Evolutionary conservation across 2,888 invertebrate species (phyloP).

Genomic region (Oscheius sp.): DNA sequence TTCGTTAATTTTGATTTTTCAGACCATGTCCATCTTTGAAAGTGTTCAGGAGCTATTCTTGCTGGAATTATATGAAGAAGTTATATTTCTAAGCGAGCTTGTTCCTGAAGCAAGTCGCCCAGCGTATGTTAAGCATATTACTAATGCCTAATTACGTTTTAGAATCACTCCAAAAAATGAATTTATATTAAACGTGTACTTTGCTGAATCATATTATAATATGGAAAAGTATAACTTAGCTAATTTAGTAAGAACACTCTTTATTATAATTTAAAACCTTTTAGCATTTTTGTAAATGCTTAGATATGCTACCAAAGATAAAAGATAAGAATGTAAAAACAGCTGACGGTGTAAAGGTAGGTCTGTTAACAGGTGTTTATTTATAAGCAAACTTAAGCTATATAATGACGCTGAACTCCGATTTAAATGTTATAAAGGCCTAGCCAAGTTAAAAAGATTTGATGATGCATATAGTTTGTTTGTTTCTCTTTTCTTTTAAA

Average conservation of each 20-base stretch:
- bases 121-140: background rate
- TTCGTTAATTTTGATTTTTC: background rate
- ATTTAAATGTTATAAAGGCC: constrained; percentile 6
- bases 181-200: background rate
- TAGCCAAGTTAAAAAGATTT: background rate
- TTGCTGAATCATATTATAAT: constrained; percentile 13
- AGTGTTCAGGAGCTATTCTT: constrained; percentile 7
- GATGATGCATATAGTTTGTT: constrained; percentile 25
- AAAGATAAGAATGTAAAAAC: background rate
- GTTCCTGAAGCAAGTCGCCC: background rate
- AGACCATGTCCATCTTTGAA: constrained; percentile 9
- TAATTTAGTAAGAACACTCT: background rate
- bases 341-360: background rate
- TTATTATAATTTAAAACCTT: background rate
- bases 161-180: constrained; percentile 16
- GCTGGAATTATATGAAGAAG: constrained; percentile 22
- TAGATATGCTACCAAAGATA: background rate
- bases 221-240: background rate
- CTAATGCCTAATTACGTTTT: background rate
- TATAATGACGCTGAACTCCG: constrained; percentile 11
- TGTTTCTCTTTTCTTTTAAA: background rate
- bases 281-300: constrained; percentile 1
- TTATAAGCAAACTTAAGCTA: too few relatives aligned
- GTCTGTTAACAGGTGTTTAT: background rate
- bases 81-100: constrained; percentile 19